Evolutionary conservation across 2,797 vertebrate species (phyloP).

Genomic region (Bryconaethiops microstoma): DNA sequence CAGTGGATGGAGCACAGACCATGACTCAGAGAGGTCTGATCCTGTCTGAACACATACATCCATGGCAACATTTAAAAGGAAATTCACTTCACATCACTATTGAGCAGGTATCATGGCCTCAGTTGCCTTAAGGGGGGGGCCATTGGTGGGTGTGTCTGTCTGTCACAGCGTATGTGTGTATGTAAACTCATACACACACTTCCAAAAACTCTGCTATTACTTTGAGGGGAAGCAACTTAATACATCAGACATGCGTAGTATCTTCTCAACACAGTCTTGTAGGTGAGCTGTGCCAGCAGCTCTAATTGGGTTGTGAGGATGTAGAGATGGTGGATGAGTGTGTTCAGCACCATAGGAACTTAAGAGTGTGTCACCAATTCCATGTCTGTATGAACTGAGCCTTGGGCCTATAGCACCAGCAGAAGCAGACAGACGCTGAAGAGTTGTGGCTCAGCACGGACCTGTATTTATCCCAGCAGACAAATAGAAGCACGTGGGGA

Average conservation of each 20-base stretch:
- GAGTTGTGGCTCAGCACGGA: constrained; percentile 3
- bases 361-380: constrained; percentile 27
- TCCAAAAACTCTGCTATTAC: not conserved
- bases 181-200: not conserved
- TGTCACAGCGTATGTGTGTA: not conserved
- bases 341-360: not conserved
- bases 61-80: not conserved
- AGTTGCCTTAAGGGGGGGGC: not conserved
- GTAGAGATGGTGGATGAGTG: constrained; percentile 9
- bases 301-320: not conserved
- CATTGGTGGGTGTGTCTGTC: not conserved
- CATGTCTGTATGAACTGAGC: not conserved
- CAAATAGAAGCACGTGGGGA: constrained; percentile 11
- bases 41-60: not conserved
- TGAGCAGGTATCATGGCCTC: not conserved
- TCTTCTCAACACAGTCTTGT: not conserved
- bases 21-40: not conserved
- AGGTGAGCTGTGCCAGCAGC: not conserved
- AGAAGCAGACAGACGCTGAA: constrained; percentile 2
- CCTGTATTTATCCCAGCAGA: constrained; percentile 2
- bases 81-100: not conserved
- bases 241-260: not conserved
- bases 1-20: too few species aligned
- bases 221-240: not conserved
- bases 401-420: not conserved